Evolutionary conservation across 2,888 invertebrate genomes (phyloP).

Genomic region (Cryptus armator): DNA sequence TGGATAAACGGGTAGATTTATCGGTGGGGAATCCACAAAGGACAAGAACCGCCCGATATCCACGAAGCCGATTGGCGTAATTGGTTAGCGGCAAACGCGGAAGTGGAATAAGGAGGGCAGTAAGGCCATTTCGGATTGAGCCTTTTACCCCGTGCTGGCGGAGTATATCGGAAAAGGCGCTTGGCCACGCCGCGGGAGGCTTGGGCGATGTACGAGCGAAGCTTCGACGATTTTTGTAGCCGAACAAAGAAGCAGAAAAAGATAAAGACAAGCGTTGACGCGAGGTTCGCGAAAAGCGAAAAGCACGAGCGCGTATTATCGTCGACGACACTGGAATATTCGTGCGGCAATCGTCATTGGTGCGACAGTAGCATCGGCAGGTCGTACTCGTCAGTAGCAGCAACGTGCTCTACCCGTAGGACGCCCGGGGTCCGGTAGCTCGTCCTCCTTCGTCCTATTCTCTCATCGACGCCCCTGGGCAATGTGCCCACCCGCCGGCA

Average conservation of each 20-base stretch:
- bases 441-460: constrained; percentile 80
- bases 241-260: constrained; percentile 78
- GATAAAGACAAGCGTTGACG: constrained; percentile 64
- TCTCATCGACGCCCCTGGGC: constrained; percentile 84
- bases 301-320: neutral
- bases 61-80: constrained; percentile 1
- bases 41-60: neutral
- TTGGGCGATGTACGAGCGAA: constrained; percentile 79
- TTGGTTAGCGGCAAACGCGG: neutral
- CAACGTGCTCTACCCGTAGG: constrained; percentile 72
- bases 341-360: constrained; percentile 74
- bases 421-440: constrained; percentile 83
- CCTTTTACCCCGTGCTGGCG: constrained; percentile 7
- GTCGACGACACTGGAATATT: constrained; percentile 15
- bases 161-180: constrained; percentile 27
- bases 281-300: constrained; percentile 24
- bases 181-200: constrained; percentile 46
- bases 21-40: neutral
- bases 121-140: constrained; percentile 15
- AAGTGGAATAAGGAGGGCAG: constrained; percentile 1
- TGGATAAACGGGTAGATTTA: too few relatives aligned
- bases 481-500: constrained; percentile 85
- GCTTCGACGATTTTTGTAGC: constrained; percentile 72
- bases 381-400: constrained; percentile 58
- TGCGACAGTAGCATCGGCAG: constrained; percentile 73